Evolutionary conservation across 2,797 vertebrate species (phyloP).

Genomic region (Rhynchonycteris naso): DNA sequence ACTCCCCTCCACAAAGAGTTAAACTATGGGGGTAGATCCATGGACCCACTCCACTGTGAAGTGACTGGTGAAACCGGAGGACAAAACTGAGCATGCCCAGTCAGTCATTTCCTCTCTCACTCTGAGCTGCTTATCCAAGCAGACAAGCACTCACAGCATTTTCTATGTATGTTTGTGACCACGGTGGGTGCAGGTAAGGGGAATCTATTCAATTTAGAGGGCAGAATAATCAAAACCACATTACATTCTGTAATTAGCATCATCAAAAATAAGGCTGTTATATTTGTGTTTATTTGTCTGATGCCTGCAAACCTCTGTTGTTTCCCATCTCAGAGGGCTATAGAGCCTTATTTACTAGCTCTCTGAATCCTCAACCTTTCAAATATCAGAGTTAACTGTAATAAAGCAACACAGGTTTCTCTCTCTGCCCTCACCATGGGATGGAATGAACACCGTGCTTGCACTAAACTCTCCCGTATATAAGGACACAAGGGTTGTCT

Average conservation of each 20-base stretch:
- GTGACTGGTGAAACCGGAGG: neutral
- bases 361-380: neutral
- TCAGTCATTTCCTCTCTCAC: neutral
- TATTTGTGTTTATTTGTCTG: constrained; percentile 21
- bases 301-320: neutral
- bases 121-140: neutral
- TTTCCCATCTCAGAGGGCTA: neutral
- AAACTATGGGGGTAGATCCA: neutral
- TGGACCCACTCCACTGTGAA: neutral
- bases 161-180: neutral
- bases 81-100: neutral
- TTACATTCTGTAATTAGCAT: constrained; percentile 33
- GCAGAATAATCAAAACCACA: neutral
- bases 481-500: neutral
- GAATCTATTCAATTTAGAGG: neutral
- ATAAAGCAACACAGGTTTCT: neutral
- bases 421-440: rapidly evolving
- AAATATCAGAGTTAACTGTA: neutral
- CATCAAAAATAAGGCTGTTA: constrained; percentile 44
- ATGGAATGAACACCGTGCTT: neutral
- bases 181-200: no score
- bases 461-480: neutral
- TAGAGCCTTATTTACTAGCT: neutral
- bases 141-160: neutral
- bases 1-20: neutral